Percentiles rank a stretch among this genome's conserved stretches.
Evolutionary conservation across 2,113 vertebrate species (phyloP).

Genomic region (Lethenteron reissneri): DNA sequence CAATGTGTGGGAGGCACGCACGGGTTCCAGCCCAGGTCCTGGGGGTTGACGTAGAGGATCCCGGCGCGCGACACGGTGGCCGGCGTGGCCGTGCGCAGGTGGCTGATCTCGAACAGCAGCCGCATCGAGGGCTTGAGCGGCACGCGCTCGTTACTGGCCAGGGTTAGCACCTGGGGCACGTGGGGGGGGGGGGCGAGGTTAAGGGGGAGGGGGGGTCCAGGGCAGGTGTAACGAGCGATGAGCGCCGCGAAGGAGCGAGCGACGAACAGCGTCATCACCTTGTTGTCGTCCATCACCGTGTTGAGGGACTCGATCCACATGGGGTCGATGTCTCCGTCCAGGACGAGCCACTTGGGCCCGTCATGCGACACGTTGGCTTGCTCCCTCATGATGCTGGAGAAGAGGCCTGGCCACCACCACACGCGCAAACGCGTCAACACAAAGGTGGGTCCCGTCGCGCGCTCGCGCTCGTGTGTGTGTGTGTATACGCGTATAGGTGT

Average conservation of each 20-base stretch:
- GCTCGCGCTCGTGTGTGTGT: too few species aligned
- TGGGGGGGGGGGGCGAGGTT: too few species aligned
- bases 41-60: constrained; percentile 28
- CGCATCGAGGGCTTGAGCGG: constrained; percentile 26
- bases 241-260: too few species aligned
- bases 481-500: too few species aligned
- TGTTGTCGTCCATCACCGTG: constrained; percentile 98
- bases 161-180: constrained; percentile 23
- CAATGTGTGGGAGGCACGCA: constrained; percentile 16
- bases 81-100: constrained; percentile 28
- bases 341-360: constrained; percentile 82
- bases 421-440: too few species aligned
- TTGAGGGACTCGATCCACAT: constrained; percentile 99
- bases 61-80: constrained; percentile 32
- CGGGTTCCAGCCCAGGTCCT: constrained; percentile 37
- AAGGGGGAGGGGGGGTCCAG: too few species aligned
- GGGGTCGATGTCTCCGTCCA: constrained; percentile 90
- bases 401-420: constrained; percentile 31
- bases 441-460: too few species aligned
- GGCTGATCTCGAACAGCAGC: constrained; percentile 29
- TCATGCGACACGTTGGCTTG: constrained; percentile 53
- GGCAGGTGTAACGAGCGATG: too few species aligned
- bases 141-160: constrained; percentile 34
- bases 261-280: constrained; percentile 29
- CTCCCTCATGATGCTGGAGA: constrained; percentile 76